phyloP scores from a whole-genome alignment of 2,797 vertebrate species.

The Scarus forsteni region DNA sequence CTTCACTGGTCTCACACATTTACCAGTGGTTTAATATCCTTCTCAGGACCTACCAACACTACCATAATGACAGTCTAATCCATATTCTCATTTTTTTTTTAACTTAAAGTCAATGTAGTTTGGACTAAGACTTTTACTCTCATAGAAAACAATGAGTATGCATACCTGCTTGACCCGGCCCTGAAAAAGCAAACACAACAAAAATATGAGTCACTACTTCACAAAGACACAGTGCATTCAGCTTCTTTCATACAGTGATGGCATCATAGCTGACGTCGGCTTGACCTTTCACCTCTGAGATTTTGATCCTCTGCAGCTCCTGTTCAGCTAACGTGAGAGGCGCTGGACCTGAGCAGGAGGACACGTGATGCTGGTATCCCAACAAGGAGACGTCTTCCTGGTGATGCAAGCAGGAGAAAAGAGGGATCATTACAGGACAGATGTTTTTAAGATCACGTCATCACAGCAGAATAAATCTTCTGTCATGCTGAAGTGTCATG shows the following conservation, averaged over 20 bases:
- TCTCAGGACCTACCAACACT: no score
- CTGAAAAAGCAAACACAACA: conserved; percentile 69
- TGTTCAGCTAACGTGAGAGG: conserved; percentile 94
- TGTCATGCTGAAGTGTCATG: not conserved
- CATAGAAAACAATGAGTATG: conserved; percentile 1
- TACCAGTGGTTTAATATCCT: no score
- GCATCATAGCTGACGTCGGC: not conserved
- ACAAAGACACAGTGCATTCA: not conserved
- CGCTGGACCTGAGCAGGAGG: conserved; percentile 90
- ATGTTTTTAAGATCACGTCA: not conserved
- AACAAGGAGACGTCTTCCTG: conserved; percentile 95
- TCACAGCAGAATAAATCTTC: not conserved
- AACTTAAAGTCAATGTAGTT: no score
- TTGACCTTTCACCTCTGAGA: conserved; percentile 90
- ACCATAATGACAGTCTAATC: no score
- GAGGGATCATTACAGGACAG: not conserved
- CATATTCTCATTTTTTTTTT: no score
- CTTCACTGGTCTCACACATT: not conserved
- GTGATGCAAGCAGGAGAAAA: conserved; percentile 41
- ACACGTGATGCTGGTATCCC: conserved; percentile 93
- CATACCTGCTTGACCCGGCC: conserved; percentile 85
- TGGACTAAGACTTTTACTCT: no score
- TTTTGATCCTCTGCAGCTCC: conserved; percentile 96
- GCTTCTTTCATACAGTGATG: not conserved
- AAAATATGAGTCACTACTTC: conserved; percentile 19